Evolutionary conservation across 2,888 invertebrate species (phyloP), one percentile per base, ranked within the genome.

Genomic region (Deilephila porcellus): DNA sequence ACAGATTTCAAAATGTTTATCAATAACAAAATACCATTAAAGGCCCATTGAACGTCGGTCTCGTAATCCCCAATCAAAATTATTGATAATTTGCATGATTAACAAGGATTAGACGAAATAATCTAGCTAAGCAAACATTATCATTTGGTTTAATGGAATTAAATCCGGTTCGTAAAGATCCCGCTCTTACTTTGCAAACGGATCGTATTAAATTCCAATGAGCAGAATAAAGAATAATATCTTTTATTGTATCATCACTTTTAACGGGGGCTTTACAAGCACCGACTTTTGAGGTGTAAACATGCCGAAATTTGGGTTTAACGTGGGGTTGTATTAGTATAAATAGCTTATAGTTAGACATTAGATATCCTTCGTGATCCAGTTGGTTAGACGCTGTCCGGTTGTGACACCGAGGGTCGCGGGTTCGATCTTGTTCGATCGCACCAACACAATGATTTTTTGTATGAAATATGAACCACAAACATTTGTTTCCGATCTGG

Each of bases 111-210:
- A 52, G 67, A 5, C 11, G 67, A 52, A 25, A 67, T 67, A 67
- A 67, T 64, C 67, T 45, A 45, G 14, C 20, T 25, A 67, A 45
- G 25, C 67, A 67, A 67, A 67, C 45, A 67, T 67, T 67, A 67
- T 67, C 25, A 20, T 67, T 52, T 14, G 67, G 67, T 52, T 67
- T 25, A 17, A 67, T 67, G 25, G 67, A 67, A 67, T 67, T 29
- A 67, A 45, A 52, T 67, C 67, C 25, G 6, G 67, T 25, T 4
- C 45, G 25, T 25, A 52, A 67, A 20, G 1, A 67, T 52, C 20
- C 45, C 45, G 14, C 3, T 64, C 52, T 67, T 52, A 67, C 25
- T 52, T 45, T 67, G 67, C 25, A 52, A 67, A 67, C 25, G 67
- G 52, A 52, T 52, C 52, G 52, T 67, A 6, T 67, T 52, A 56